These are phyloP conservation scores for Trichonephila inaurata DNA, from an alignment of 1,140 invertebrate species.

Conservation along the genomic window DNA sequence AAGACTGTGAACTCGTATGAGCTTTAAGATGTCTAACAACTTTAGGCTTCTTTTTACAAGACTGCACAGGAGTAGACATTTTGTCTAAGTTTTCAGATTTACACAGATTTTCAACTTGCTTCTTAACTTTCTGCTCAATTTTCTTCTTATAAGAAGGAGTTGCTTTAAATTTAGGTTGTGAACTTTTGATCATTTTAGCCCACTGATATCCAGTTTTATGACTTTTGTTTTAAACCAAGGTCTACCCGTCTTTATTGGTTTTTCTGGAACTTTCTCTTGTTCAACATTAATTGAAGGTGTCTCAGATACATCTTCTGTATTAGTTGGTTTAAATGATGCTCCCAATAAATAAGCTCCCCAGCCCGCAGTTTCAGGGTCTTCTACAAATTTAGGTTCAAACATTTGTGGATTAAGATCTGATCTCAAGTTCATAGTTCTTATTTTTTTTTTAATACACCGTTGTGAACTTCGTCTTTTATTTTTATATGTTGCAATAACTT, in stretches of 20 bases:
- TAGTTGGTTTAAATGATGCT: slow-evolving; percentile 9
- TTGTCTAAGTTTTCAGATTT: slow-evolving; percentile 24
- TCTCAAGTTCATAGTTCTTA: neutral
- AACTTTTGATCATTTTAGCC: slow-evolving; percentile 32
- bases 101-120: neutral
- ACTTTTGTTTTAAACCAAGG: neutral
- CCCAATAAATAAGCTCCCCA: slow-evolving; percentile 27
- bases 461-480: neutral
- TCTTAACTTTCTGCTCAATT: neutral
- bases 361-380: neutral
- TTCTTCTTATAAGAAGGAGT: neutral
- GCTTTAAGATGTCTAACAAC: neutral
- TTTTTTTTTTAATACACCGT: neutral
- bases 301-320: neutral
- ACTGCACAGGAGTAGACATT: no score
- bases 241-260: neutral
- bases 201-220: neutral
- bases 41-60: neutral
- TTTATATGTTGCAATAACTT: slow-evolving; percentile 11
- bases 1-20: neutral
- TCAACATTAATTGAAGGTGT: neutral
- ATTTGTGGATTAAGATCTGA: neutral
- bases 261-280: neutral
- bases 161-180: neutral
- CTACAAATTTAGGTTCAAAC: neutral